Evolutionary conservation across 1,140 invertebrate species (phyloP).

Genomic region (Drosophila fuyamai): DNA sequence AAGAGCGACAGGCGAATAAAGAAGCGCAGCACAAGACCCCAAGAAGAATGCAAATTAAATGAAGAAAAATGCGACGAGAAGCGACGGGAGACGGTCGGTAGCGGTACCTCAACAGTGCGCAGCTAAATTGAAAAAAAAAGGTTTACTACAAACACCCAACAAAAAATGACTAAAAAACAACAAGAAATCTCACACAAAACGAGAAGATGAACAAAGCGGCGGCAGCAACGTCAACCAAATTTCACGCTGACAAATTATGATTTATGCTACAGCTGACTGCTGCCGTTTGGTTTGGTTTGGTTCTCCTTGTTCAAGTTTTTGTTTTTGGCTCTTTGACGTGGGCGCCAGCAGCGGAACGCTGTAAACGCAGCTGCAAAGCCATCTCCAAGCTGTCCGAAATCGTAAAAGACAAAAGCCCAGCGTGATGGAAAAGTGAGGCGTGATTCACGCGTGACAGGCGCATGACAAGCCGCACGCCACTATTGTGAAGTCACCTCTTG

Average conservation of each 20-base stretch:
- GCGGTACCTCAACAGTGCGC: neutral
- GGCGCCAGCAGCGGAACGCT: slow-evolving; percentile 14
- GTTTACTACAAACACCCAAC: slow-evolving; percentile 10
- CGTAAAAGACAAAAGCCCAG: slow-evolving; percentile 10
- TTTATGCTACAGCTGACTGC: slow-evolving; percentile 58
- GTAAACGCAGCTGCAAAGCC: slow-evolving; percentile 19
- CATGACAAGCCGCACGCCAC: neutral
- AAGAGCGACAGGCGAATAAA: slow-evolving; percentile 61
- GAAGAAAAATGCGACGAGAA: slow-evolving; percentile 64
- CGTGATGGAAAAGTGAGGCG: slow-evolving; percentile 4
- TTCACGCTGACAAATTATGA: slow-evolving; percentile 78
- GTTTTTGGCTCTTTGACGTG: slow-evolving; percentile 21
- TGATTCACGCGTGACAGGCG: slow-evolving; percentile 12
- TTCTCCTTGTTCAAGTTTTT: slow-evolving; percentile 27
- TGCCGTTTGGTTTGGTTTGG: slow-evolving; percentile 22
- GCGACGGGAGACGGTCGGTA: neutral
- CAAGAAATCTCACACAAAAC: slow-evolving; percentile 46
- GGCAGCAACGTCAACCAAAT: slow-evolving; percentile 41
- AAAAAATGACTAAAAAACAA: slow-evolving; percentile 19
- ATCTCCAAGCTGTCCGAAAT: slow-evolving; percentile 15
- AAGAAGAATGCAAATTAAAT: slow-evolving; percentile 75
- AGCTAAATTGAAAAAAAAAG: slow-evolving; percentile 60
- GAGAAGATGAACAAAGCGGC: slow-evolving; percentile 48
- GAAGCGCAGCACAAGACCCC: slow-evolving; percentile 23
- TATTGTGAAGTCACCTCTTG: neutral